Percentiles rank a stretch among this genome's conserved stretches.
Evolutionary conservation across 2,113 vertebrate genomes (phyloP).

Genomic region (Protomyctophum bolini): DNA sequence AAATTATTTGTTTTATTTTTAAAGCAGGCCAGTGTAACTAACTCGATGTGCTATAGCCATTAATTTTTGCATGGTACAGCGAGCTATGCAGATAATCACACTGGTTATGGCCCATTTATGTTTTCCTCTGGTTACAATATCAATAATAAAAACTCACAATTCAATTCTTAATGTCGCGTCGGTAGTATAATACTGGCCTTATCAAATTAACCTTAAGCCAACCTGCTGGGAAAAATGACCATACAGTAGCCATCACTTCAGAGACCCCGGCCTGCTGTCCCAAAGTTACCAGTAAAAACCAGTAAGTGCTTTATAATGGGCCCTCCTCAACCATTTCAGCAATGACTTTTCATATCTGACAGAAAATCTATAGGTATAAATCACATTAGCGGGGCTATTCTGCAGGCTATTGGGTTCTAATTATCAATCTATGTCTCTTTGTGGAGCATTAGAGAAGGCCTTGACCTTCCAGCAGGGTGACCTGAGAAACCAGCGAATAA

Average conservation of each 20-base stretch:
- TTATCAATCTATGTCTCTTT: slow-evolving; percentile 99
- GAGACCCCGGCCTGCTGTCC: slow-evolving; percentile 65
- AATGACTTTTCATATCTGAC: slow-evolving; percentile 95
- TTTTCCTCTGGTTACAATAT: slow-evolving; percentile 27
- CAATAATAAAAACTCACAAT: slow-evolving; percentile 42
- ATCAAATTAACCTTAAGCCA: slow-evolving; percentile 64
- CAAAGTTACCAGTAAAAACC: slow-evolving; percentile 82
- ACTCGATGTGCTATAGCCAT: no score
- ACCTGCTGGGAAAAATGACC: slow-evolving; percentile 9
- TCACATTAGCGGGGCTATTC: slow-evolving; percentile 93
- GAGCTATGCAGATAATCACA: neutral
- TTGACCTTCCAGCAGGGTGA: slow-evolving; percentile 89
- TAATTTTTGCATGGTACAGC: neutral
- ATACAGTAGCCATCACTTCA: slow-evolving; percentile 30
- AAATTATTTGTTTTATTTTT: no score
- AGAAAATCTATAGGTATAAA: slow-evolving; percentile 99
- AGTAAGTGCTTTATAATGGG: slow-evolving; percentile 90
- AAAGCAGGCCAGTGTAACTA: no score
- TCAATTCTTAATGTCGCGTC: slow-evolving; percentile 41
- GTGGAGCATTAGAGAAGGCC: slow-evolving; percentile 88
- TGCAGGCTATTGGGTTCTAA: slow-evolving; percentile 87
- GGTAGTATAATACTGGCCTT: slow-evolving; percentile 36
- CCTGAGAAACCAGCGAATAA: slow-evolving; percentile 56
- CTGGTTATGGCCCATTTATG: neutral
- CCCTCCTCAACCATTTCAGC: slow-evolving; percentile 92